Base-by-base conservation (phyloP, 2,888 invertebrate species). In the Cotesia congregata region DNA sequence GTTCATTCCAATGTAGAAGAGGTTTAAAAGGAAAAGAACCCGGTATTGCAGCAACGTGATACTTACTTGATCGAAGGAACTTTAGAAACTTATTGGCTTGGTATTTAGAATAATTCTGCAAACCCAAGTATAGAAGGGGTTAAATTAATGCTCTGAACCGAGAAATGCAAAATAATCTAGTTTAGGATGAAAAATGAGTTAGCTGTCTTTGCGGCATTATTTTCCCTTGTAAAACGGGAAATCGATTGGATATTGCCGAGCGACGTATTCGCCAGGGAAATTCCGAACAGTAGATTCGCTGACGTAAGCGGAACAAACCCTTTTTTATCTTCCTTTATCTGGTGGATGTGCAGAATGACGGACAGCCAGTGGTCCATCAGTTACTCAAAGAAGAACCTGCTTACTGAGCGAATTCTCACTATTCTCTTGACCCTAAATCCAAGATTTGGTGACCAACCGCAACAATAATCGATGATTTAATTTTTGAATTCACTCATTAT, bases 311-410 rank as follows among this genome's bases (percentile, higher is more conserved):
- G 83, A 86, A 85, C 81, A 76, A 68, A 72, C 77, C 76, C 80
- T 81, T 80, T 59, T 38, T 62, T 20, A 17, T 30, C 64, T 59
- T 9, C 12, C 30, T 50, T 62, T 50, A 7, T 77, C 76, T 77
- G 73, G 77, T 59, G 72, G 68, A 84, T 82, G 79, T 83, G 78
- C 82, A 82, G 84, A 86, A 83, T 87, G 88, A 88, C 86, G 85
- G 88, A 87, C 87, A 86, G 83, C 78, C 82, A 83, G 84, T 84
- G 85, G 84, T 84, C 87, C 85, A 81, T 39, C 65, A 76, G 74
- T 77, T 50, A 78, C 72, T 75, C 69, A 67, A 77, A 73, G 75
- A 72, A 73, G 62, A 59, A 76, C 74, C 76, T 74, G 77, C 78
- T 80, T 80, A 72, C 78, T 59, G 77, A 67, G 72, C 78, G 76